Evolutionary conservation across 2,797 vertebrate species (phyloP).

Genomic region (Loriculus beryllinus): DNA sequence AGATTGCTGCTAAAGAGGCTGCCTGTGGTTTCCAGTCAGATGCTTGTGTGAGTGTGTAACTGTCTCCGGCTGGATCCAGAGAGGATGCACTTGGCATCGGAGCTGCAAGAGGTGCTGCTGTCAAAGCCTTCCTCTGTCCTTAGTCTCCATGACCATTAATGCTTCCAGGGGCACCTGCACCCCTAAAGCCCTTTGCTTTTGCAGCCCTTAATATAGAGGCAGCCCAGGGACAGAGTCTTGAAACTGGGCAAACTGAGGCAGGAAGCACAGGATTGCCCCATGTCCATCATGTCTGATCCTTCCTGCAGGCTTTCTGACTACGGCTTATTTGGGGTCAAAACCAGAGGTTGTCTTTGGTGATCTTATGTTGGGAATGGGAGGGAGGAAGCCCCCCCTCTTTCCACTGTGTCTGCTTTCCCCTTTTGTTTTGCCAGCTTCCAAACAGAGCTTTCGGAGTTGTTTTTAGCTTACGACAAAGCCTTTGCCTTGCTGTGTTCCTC

Average conservation of each 20-base stretch:
- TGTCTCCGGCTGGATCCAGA: background rate
- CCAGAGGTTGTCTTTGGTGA: background rate
- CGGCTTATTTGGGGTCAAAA: background rate
- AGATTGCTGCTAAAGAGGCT: accelerated
- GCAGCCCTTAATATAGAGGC: background rate
- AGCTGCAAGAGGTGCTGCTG: background rate
- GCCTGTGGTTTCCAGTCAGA: background rate
- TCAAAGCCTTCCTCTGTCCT: background rate
- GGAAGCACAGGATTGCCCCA: accelerated
- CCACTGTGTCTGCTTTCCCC: background rate
- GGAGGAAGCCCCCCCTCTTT: background rate
- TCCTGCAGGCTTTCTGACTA: background rate
- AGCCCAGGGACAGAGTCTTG: background rate
- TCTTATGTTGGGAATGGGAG: background rate
- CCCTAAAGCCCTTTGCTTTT: background rate
- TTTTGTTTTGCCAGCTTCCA: constrained; percentile 8
- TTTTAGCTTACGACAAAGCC: background rate
- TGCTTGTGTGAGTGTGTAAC: background rate
- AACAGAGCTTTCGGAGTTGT: background rate
- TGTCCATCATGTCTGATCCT: background rate
- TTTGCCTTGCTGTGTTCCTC: background rate
- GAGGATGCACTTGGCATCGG: background rate
- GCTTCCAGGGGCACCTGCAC: background rate
- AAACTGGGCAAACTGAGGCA: background rate
- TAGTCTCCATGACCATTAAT: accelerated